Conservation (phyloP, 2,797 vertebrate species). For the Gouania willdenowi region DNA sequence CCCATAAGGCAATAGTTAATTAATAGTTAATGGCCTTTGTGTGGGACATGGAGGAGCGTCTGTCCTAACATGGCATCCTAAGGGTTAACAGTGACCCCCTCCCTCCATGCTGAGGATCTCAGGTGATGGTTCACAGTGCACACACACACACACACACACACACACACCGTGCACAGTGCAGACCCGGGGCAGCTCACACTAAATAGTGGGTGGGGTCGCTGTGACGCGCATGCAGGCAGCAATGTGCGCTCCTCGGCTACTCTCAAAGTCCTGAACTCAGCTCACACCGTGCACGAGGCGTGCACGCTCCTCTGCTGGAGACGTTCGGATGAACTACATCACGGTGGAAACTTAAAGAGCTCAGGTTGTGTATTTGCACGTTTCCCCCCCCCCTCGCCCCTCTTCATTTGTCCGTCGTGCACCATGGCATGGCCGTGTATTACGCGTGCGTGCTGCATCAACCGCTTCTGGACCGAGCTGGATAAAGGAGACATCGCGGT, state of each 20-base stretch:
- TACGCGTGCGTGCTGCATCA: conserved; percentile 97
- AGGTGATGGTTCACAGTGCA: conserved; percentile 72
- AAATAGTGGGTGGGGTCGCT: conserved; percentile 71
- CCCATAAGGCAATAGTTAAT: no score
- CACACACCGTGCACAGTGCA: no score
- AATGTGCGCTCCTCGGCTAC: conserved; percentile 36
- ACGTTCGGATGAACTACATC: no score
- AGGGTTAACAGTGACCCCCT: conserved; percentile 60
- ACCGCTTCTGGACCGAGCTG: conserved; percentile 95
- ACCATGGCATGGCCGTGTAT: conserved; percentile 98
- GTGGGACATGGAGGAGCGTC: no score
- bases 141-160: no score
- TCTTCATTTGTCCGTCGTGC: neutral
- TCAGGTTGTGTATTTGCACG: conserved; percentile 30
- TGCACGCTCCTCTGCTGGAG: conserved; percentile 10
- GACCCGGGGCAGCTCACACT: conserved; percentile 50
- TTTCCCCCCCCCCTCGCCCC: neutral
- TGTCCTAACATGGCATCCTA: conserved; percentile 15
- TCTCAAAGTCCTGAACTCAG: conserved; percentile 45
- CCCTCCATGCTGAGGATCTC: conserved; percentile 67
- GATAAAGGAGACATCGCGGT: conserved; percentile 97
- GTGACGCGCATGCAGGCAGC: conserved; percentile 60
- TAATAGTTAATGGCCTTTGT: no score
- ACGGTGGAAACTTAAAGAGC: no score
- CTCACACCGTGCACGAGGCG: conserved; percentile 20